These are phyloP conservation scores for Tyria jacobaeae DNA, from an alignment of 2,888 invertebrate genomes.

Conservation along the genomic window DNA sequence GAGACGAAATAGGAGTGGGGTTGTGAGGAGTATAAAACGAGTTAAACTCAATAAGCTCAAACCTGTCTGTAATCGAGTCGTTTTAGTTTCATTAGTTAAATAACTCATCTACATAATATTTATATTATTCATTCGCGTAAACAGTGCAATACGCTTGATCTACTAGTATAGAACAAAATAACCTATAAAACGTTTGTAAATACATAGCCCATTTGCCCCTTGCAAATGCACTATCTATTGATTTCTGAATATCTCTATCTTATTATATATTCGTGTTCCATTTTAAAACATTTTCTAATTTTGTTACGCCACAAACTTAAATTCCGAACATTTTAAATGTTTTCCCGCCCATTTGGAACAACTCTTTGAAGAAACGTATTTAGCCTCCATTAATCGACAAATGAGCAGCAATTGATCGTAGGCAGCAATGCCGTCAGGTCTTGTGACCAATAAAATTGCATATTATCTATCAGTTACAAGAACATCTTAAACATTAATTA, in stretches of 20 bases:
- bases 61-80: no score
- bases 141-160: no score
- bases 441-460: conserved; percentile 44
- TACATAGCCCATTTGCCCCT: no score
- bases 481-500: conserved; percentile 54
- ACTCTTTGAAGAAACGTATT: conserved; percentile 13
- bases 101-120: no score
- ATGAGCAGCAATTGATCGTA: conserved; percentile 49
- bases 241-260: background rate
- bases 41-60: no score
- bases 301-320: background rate
- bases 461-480: conserved; percentile 53
- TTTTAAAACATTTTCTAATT: background rate
- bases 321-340: conserved; percentile 19
- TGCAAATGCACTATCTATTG: no score
- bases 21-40: no score
- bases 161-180: no score
- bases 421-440: conserved; percentile 58
- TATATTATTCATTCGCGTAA: no score
- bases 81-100: no score
- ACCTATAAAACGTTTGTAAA: no score
- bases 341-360: conserved; percentile 19
- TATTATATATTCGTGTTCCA: background rate
- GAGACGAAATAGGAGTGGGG: no score
- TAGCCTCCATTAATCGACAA: conserved; percentile 31